Base-by-base conservation (phyloP, 2,113 vertebrate species). In the Steatornis caripensis region DNA sequence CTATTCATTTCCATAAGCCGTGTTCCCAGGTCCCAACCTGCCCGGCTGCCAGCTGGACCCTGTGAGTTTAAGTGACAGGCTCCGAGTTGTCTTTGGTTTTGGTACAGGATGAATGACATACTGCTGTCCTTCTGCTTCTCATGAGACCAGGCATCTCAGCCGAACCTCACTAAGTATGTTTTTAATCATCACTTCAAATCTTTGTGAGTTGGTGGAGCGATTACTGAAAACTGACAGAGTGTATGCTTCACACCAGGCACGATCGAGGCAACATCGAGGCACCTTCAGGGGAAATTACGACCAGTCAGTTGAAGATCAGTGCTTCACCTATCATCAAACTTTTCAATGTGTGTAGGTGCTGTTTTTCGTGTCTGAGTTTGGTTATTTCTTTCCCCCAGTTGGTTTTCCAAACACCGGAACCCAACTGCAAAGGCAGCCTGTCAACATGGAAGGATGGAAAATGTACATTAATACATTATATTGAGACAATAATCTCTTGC, bases 11-110 rank as follows among this genome's bases (percentile, higher is more conserved):
- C 74, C 32, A 11, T 11, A 11, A 66, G n/a, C 55, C 29, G 10
- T 26, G 36, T 15, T 54, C 69, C 54, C 69, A 62, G 45, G 34
- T 76, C 46, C 54, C 53, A n/a, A 21, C 22, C 34, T 30, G 19
- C 7, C 62, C 70, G 39, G 61, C 39, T 54, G 61, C 55, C 70
- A 70, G 49, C 34, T 51, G 75, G 54, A 51, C 24, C 17, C 18
- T 23, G 17, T 3, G 10, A 60, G 23, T 64, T 68, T 27, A 43
- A 64, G 49, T 20, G 75, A 75, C 32, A n/a, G 84, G 36, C 27
- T 74, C 74, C 0, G 0, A n/a, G 34, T 12, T 41, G 11, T 41
- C 76, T 32, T 81, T 3, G 0, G 2, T 62, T 84, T 62, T 39
- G 24, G 15, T 57, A 22, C 34, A 43, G 55, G 12, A 15, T 30